A percentile compares a stretch with the other conserved stretches of the same genome.
phyloP scores from a whole-genome alignment of 2,113 vertebrate genomes.

The Hypocryptadius cinnamomeus region DNA sequence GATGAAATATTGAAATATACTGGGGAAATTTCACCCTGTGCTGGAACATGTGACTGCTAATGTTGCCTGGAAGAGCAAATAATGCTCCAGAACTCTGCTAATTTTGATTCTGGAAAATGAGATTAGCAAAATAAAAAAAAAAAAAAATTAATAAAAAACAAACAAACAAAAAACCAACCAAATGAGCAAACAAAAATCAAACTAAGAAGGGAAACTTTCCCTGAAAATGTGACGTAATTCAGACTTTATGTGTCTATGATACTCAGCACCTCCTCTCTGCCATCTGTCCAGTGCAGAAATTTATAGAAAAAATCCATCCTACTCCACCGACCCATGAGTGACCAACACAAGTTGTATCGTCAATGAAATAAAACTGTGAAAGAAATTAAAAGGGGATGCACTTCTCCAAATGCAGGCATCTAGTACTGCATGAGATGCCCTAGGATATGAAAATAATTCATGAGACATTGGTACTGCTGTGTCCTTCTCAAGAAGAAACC shows the following conservation, averaged over 20 bases:
- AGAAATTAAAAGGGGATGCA: background rate
- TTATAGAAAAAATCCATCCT: background rate
- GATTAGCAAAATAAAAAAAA: background rate
- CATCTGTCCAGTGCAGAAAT: background rate
- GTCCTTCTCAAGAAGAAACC: background rate
- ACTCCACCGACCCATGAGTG: background rate
- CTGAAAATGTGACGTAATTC: background rate
- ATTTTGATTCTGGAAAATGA: background rate
- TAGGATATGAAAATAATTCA: background rate
- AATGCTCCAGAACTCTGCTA: background rate
- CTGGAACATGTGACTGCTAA: background rate
- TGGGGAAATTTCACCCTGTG: background rate
- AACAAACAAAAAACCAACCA: fast-evolving
- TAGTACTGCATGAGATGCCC: background rate
- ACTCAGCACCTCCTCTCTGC: background rate
- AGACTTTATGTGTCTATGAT: background rate
- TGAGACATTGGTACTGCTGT: background rate
- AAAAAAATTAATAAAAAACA: no score
- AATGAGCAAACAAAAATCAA: background rate
- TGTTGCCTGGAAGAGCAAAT: background rate
- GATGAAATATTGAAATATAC: background rate
- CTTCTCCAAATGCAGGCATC: background rate
- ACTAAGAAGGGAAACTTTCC: background rate
- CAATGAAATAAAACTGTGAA: background rate
- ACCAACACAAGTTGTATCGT: background rate